Evolutionary conservation across 2,113 vertebrate genomes (phyloP), one percentile per base, ranked within the genome.

Genomic region (Rhombomys opimus): DNA sequence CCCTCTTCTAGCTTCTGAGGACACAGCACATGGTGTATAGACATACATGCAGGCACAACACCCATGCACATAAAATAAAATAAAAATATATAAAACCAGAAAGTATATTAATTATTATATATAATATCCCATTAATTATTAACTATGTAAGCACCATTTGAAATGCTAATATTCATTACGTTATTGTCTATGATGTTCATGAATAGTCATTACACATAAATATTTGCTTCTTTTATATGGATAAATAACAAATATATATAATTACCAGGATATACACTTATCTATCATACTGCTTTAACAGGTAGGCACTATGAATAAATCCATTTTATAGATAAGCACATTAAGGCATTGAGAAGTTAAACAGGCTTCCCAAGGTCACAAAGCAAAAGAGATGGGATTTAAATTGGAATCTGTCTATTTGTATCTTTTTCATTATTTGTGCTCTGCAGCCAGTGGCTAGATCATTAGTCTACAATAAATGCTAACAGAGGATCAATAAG

Each of bases 261-360:
- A n/a, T 50, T 81, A 94, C 18, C 9, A 89, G 46, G 10, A 89
- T 15, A 59, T 46, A 63, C 2, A 70, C 57, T 63, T 94, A 87
- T 46, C 50, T 54, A 38, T 78, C 22, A 80, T 14, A 63, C 17
- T 70, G n/a, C 41, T 90, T 87, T 89, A 65, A 91, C 30, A 90
- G 65, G 18, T 50, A 87, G n/a, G 20, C n/a, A 85, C 27, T 54
- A 41, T 78, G 94, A 80, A 54, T 84, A 73, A 87, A 23, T 7
- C 14, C 38, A 73, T 91, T 95, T 93, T 92, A 86, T 61, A 82
- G 57, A 85, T 82, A 30, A 93, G 78, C 27, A 93, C 87, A 92
- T 86, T 81, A 81, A 89, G 54, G 2, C 27, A 84, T 41, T 4
- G 61, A 82, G 85, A 84, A 87, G 82, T 84, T 87, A 91, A 94